These are phyloP conservation scores for Aphaenogaster rudis DNA, from an alignment of 1,140 invertebrate species.

Conservation along the genomic window DNA sequence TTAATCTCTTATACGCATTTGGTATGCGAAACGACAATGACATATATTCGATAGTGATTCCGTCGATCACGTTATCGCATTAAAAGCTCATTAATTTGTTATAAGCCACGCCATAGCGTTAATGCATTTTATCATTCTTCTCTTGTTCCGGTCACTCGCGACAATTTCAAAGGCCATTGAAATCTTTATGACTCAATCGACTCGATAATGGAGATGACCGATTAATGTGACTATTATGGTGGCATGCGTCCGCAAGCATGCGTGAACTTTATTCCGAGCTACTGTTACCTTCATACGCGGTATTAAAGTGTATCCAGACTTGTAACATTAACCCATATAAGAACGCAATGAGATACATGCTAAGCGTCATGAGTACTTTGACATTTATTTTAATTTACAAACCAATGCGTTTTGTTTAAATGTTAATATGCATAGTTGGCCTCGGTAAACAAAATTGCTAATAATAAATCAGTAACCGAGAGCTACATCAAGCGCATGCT, in stretches of 20 bases:
- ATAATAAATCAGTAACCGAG: background rate
- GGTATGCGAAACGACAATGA: background rate
- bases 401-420: background rate
- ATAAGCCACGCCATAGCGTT: slow-evolving; percentile 22
- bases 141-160: background rate
- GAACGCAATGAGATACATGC: background rate
- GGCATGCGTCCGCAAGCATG: background rate
- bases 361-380: background rate
- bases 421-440: background rate
- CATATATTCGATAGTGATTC: slow-evolving; percentile 38
- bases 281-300: background rate
- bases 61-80: slow-evolving; percentile 30
- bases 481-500: background rate
- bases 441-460: slow-evolving; percentile 2
- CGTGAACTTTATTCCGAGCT: slow-evolving; percentile 19
- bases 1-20: background rate
- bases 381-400: slow-evolving; percentile 18
- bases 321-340: background rate
- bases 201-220: slow-evolving; percentile 65
- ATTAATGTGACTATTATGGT: slow-evolving; percentile 70
- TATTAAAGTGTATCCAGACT: background rate
- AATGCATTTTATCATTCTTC: slow-evolving; percentile 54
- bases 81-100: slow-evolving; percentile 48
- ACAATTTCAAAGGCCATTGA: slow-evolving; percentile 60
- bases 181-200: slow-evolving; percentile 69